These are phyloP conservation scores for Meiosimyza decipiens DNA, from an alignment of 2,888 invertebrate species.

Conservation along the genomic window DNA sequence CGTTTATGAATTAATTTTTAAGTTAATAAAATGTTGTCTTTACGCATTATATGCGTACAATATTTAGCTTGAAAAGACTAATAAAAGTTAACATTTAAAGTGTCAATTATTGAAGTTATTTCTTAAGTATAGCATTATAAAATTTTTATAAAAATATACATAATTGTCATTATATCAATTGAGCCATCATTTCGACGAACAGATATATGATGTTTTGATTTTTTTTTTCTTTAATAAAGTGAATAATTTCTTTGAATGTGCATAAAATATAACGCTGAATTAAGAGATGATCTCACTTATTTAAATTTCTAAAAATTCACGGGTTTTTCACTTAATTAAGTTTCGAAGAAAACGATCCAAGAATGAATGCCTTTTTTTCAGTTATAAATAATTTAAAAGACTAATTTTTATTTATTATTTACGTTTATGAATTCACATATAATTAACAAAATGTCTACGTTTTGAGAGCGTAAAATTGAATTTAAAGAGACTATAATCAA, in stretches of 20 bases:
- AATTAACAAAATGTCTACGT: no score
- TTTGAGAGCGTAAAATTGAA: no score
- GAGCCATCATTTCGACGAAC: no score
- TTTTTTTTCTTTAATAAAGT: constrained; percentile 8
- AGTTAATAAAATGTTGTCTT: constrained; percentile 22
- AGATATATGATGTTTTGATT: neutral
- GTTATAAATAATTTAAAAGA: no score
- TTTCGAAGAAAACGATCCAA: no score
- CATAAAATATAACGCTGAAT: constrained; percentile 22
- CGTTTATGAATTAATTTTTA: constrained; percentile 12
- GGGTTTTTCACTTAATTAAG: no score
- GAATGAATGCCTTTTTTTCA: no score
- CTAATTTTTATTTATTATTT: no score
- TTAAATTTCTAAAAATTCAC: no score
- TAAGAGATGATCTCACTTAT: neutral
- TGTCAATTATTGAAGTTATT: constrained; percentile 25
- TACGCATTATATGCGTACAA: constrained; percentile 19
- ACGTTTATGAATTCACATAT: no score
- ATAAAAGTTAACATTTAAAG: neutral
- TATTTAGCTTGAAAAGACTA: neutral
- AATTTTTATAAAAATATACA: no score
- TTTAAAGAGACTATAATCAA: no score
- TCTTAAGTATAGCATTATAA: neutral
- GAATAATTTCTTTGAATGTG: constrained; percentile 1
- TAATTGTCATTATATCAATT: neutral